Percentiles rank a stretch among this genome's conserved stretches.
Evolutionary conservation across 2,888 invertebrate genomes (phyloP).

Genomic region (Cremastobaeus sp.): DNA sequence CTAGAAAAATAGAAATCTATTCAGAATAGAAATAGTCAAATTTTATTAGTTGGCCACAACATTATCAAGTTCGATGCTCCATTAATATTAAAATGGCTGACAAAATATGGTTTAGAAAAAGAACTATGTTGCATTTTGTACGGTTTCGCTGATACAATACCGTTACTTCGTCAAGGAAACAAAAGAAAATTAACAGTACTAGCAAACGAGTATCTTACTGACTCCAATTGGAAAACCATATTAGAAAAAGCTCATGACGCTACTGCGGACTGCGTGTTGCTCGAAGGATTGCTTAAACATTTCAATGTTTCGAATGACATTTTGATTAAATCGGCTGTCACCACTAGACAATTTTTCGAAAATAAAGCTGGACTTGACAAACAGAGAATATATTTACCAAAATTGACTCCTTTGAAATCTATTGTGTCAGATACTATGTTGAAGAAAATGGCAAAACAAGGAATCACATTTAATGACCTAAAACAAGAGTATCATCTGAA

Average conservation of each 20-base stretch:
- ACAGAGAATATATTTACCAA: not conserved
- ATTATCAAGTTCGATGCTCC: slow-evolving; percentile 18
- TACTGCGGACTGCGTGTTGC: not conserved
- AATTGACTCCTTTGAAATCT: not conserved
- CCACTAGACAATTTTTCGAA: not conserved
- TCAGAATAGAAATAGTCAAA: no score
- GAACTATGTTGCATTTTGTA: not conserved
- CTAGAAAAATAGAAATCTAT: no score
- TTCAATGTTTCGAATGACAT: slow-evolving; percentile 1
- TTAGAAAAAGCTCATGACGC: slow-evolving; percentile 15
- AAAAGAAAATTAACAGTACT: slow-evolving; percentile 7
- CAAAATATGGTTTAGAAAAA: not conserved
- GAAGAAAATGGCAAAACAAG: slow-evolving; percentile 36
- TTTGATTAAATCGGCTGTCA: not conserved
- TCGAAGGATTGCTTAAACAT: slow-evolving; percentile 13
- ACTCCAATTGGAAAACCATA: not conserved
- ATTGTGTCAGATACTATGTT: slow-evolving; percentile 4
- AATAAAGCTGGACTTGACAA: not conserved
- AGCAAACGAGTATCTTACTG: not conserved
- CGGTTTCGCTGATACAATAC: slow-evolving; percentile 20
- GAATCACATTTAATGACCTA: slow-evolving; percentile 20
- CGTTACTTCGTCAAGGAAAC: slow-evolving; percentile 15
- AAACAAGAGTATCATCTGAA: slow-evolving; percentile 20
- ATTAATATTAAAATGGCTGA: slow-evolving; percentile 3
- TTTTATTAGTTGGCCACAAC: slow-evolving; percentile 14